A percentile compares a stretch with the other conserved stretches of the same genome.
phyloP scores from a whole-genome alignment of 2,113 vertebrate species.

The Sinocyclocheilus rhinocerous region DNA sequence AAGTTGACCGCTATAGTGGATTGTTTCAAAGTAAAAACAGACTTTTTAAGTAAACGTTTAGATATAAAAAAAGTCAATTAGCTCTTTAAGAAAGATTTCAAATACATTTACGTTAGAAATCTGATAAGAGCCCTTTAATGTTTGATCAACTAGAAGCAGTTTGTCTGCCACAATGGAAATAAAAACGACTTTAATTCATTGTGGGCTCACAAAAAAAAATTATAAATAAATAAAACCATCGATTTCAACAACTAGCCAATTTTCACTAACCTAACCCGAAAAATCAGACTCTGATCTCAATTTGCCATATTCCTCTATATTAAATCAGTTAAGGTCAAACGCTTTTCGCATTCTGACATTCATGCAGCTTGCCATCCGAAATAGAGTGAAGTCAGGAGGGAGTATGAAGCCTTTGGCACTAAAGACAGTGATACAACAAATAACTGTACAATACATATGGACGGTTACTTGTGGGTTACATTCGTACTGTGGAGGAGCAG shows the following conservation, averaged over 20 bases:
- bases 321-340: background rate
- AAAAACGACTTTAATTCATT: background rate
- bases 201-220: conserved; percentile 27
- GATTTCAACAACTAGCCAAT: conserved; percentile 18
- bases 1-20: conserved; percentile 43
- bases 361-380: conserved; percentile 51
- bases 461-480: conserved; percentile 44
- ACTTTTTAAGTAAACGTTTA: background rate
- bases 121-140: conserved; percentile 48
- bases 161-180: conserved; percentile 17
- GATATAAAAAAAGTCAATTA: conserved; percentile 24
- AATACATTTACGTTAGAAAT: conserved; percentile 33
- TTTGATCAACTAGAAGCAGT: conserved; percentile 13
- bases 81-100: conserved; percentile 12
- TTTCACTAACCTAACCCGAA: background rate
- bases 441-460: conserved; percentile 34
- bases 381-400: conserved; percentile 38
- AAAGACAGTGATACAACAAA: conserved; percentile 41
- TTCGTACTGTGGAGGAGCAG: conserved; percentile 46
- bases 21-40: conserved; percentile 9
- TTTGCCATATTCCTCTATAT: background rate
- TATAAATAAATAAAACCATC: background rate
- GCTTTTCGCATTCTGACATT: conserved; percentile 43
- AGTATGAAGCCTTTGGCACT: conserved; percentile 52
- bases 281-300: background rate